Evolutionary conservation across 1,140 invertebrate species (phyloP).

Genomic region (Battus philenor): DNA sequence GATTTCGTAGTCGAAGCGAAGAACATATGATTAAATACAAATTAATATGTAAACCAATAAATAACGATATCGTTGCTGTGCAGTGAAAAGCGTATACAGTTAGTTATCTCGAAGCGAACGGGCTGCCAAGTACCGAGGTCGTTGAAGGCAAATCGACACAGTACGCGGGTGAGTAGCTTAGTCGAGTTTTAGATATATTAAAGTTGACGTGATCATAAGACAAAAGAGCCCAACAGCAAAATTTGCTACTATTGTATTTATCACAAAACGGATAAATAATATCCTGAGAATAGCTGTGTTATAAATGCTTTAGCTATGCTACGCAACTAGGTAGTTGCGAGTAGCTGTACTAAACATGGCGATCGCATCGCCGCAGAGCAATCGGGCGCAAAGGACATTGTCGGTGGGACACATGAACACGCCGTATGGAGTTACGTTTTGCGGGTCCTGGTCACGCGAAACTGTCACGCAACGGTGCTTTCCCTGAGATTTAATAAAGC

Average conservation of each 20-base stretch:
- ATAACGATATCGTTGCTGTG: conserved; percentile 34
- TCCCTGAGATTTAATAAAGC: conserved; percentile 45
- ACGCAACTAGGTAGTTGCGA: too few relatives aligned
- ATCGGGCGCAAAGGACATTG: conserved; percentile 49
- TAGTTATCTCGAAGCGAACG: conserved; percentile 49
- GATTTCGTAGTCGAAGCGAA: conserved; percentile 16
- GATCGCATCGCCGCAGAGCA: conserved; percentile 26
- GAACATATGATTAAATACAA: conserved; percentile 11
- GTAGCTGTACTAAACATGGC: conserved; percentile 6
- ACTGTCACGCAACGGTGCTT: conserved; percentile 57
- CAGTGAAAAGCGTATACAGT: conserved; percentile 38
- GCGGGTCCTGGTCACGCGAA: conserved; percentile 51
- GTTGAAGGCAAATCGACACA: conserved; percentile 62
- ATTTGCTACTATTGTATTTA: too few relatives aligned
- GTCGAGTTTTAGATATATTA: too few relatives aligned
- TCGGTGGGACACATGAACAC: conserved; percentile 41
- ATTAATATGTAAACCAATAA: conserved; percentile 32
- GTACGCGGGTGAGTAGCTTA: conserved; percentile 28
- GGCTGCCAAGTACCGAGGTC: conserved; percentile 53
- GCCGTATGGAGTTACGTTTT: conserved; percentile 23
- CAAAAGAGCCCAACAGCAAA: too few relatives aligned
- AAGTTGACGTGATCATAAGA: too few relatives aligned
- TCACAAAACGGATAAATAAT: too few relatives aligned
- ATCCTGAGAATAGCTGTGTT: too few relatives aligned
- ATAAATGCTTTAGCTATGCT: too few relatives aligned